Conservation (phyloP, 2,113 vertebrate genomes). For the Lipophrys pholis region DNA sequence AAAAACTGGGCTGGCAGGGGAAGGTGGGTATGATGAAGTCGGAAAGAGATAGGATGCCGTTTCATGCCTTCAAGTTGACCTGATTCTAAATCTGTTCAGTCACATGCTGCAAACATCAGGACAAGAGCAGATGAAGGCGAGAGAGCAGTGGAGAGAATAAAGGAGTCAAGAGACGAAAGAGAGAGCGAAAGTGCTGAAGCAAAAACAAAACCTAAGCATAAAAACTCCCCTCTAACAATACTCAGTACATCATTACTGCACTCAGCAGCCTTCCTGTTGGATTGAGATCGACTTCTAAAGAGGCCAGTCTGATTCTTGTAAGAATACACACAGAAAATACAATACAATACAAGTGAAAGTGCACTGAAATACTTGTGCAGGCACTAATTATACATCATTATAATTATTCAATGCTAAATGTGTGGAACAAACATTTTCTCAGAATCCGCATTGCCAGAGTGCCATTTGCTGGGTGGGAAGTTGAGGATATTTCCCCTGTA, state of each 20-base stretch:
- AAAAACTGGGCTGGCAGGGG: not conserved
- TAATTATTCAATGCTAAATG: no score
- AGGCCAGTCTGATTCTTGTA: not conserved
- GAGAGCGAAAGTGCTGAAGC: not conserved
- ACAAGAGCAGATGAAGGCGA: not conserved
- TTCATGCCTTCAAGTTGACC: not conserved
- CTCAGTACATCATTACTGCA: not conserved
- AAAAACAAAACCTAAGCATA: not conserved
- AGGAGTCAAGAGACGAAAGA: not conserved
- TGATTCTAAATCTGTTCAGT: slow-evolving; percentile 1
- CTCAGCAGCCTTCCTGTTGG: not conserved
- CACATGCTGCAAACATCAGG: no score
- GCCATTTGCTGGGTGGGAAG: no score
- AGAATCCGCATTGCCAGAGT: no score
- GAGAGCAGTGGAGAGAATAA: not conserved
- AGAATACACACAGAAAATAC: not conserved
- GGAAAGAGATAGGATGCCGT: not conserved
- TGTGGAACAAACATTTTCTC: no score
- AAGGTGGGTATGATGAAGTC: not conserved
- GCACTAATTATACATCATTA: not conserved
- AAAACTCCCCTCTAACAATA: not conserved
- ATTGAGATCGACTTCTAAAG: not conserved
- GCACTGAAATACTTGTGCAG: not conserved
- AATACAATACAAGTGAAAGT: no score
- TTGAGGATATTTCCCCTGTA: no score